These are phyloP conservation scores for Adelognathus sp. DNA, from an alignment of 2,888 invertebrate species.

Conservation along the genomic window DNA sequence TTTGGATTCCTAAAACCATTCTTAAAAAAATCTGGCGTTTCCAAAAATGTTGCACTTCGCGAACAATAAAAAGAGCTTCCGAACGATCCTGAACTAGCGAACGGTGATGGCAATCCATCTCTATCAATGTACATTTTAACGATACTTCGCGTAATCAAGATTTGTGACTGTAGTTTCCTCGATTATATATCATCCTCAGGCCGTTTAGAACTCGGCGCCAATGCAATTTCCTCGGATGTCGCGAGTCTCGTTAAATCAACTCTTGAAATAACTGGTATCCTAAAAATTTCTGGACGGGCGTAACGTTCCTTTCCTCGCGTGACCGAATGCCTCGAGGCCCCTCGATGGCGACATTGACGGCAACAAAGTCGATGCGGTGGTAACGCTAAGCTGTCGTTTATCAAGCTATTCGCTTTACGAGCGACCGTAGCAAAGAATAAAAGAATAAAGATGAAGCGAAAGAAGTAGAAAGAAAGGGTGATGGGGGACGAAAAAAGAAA, in stretches of 20 bases:
- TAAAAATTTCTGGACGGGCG: conserved; percentile 4
- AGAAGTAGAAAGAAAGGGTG: not conserved
- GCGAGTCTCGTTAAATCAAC: conserved; percentile 20
- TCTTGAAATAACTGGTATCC: conserved; percentile 23
- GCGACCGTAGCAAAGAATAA: conserved; percentile 20
- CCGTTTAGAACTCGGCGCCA: conserved; percentile 29
- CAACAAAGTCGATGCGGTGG: not conserved
- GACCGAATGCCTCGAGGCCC: conserved; percentile 24
- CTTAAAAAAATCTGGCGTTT: no score
- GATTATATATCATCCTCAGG: not conserved
- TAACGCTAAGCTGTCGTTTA: conserved; percentile 44
- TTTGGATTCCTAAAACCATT: no score
- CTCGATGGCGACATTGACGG: conserved; percentile 7
- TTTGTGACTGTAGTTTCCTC: not conserved
- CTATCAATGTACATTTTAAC: not conserved
- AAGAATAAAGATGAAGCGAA: not conserved
- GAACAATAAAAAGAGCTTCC: not conserved
- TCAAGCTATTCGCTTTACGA: conserved; percentile 48
- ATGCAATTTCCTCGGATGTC: conserved; percentile 35
- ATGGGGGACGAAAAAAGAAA: not conserved
- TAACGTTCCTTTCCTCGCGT: conserved; percentile 37
- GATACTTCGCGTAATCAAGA: not conserved
- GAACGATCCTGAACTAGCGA: not conserved
- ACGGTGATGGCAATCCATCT: not conserved
- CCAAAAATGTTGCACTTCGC: not conserved